These are phyloP conservation scores for Delphinapterus leucas DNA, from an alignment of 2,113 vertebrate species.

Conservation along the genomic window DNA sequence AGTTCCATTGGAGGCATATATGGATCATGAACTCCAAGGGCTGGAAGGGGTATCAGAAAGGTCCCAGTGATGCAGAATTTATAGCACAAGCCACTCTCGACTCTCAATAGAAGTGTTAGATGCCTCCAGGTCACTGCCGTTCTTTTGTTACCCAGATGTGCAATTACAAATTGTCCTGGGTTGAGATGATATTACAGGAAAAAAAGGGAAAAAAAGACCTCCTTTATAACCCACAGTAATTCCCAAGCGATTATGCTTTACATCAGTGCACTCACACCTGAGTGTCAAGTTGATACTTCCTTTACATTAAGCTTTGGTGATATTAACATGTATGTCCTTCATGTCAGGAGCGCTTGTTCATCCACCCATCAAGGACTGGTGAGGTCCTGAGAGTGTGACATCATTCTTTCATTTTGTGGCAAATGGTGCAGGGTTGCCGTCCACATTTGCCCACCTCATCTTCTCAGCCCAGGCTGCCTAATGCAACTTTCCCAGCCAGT, in stretches of 20 bases:
- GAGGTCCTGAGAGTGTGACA: neutral
- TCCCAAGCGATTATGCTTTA: neutral
- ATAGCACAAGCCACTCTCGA: neutral
- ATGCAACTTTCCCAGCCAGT: neutral
- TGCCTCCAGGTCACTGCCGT: neutral
- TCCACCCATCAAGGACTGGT: neutral
- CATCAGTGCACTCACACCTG: neutral
- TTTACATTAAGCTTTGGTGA: neutral
- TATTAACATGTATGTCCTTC: neutral
- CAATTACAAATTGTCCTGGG: neutral
- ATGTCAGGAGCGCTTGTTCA: neutral
- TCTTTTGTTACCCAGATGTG: neutral
- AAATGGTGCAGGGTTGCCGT: neutral
- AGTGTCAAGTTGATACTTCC: neutral
- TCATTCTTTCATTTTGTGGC: neutral
- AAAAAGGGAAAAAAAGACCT: neutral
- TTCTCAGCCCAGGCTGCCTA: neutral
- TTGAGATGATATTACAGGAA: neutral
- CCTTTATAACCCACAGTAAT: neutral
- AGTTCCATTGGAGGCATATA: neutral
- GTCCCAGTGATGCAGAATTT: neutral
- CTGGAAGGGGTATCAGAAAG: neutral
- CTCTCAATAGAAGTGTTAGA: neutral
- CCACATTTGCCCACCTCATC: neutral
- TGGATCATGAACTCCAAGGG: neutral